Evolutionary conservation across 2,113 vertebrate species (phyloP).

Genomic region (Vireo altiloquus): DNA sequence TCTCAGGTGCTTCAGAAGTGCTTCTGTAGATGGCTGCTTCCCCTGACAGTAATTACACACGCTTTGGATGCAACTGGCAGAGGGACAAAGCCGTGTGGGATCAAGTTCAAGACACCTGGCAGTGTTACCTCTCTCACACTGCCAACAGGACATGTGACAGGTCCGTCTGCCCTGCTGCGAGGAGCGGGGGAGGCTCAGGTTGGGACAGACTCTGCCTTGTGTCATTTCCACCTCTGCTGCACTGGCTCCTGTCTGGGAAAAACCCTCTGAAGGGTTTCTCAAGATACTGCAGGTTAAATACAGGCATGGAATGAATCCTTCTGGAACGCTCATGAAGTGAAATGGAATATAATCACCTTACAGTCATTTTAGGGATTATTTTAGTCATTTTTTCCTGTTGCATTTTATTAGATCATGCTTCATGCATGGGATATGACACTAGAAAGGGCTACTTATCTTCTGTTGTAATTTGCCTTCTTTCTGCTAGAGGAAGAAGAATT

Average conservation of each 20-base stretch:
- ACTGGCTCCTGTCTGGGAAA: not conserved
- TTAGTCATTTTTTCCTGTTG: not conserved
- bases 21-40: not conserved
- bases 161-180: not conserved
- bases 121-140: not conserved
- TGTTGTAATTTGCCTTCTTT: not conserved
- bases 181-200: not conserved
- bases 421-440: not conserved
- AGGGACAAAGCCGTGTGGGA: not conserved
- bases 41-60: not conserved
- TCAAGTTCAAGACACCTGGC: not conserved
- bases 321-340: not conserved
- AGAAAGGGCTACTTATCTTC: not conserved
- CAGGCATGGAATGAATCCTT: not conserved
- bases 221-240: not conserved
- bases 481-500: not conserved
- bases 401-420: not conserved
- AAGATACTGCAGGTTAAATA: not conserved
- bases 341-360: not conserved
- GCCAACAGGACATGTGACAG: not conserved
- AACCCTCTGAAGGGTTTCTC: not conserved
- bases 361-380: not conserved
- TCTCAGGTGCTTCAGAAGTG: not conserved
- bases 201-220: not conserved
- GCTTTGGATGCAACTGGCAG: not conserved